Base-by-base conservation (phyloP, 2,888 invertebrate species). In the Stenoptilia bipunctidactyla region DNA sequence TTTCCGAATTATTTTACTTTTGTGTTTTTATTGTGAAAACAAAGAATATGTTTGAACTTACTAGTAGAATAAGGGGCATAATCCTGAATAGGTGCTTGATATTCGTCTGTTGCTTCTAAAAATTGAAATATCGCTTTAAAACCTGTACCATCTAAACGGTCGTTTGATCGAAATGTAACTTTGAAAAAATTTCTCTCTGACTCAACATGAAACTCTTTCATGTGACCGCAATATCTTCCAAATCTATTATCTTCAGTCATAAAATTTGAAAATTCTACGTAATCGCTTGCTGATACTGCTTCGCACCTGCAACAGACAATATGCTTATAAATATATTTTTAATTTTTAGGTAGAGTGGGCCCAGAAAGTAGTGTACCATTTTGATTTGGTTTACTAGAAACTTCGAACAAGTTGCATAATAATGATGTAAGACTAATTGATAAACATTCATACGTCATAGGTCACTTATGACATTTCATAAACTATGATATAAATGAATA, bases 251-350 rank as follows among this genome's bases (percentile, higher is more conserved):
- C 98, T 52, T 91, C 89, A 46, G 93, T 90, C 87, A 93, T 89
- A 66, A 92, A 96, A 84, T 98, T 98, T 36, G 97, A 97, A 77
- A 98, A 96, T 70, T 97, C 95, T 39, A 98, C 93, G 74, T 92
- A 97, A 75, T 98, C 98, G 61, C 97, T 97, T 34, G 95, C 94
- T 1, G 96, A 93, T 36, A 90, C 88, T 42, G 93, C 92, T 58
- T 94, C 93, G 67, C 98, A 98, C 49, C 97, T 98, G 84, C 15
- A 73, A 85, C 20, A 20, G 4, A 20, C 8, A 3, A 34, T 34
- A n/a, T 33, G 33, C 6, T 5, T 25, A 25, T 5, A 9, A 25
- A 9, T 25, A 25, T 6, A 25, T 25, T n/a, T n/a, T n/a, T n/a
- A n/a, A n/a, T n/a, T n/a, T n/a, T n/a, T n/a, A n/a, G n/a, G n/a